A percentile compares a stretch with the other conserved stretches of the same genome.
Evolutionary conservation across 2,888 invertebrate species (phyloP).

Genomic region (Lithophane socia): DNA sequence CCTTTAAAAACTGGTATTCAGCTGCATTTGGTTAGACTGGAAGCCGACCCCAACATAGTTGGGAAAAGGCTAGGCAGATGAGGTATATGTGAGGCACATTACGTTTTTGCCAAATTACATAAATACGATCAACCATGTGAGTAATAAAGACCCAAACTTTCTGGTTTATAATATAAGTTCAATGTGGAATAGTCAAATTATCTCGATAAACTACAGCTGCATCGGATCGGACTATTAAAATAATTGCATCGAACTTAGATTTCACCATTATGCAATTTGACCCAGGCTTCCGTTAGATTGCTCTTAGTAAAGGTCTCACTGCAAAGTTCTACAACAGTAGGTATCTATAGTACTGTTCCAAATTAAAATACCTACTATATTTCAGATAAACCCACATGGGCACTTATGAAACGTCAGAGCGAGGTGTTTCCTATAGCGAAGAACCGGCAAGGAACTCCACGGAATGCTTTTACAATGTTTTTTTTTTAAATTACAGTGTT

Average conservation of each 20-base stretch:
- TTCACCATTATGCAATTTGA: conserved; percentile 17
- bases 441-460: too few relatives aligned
- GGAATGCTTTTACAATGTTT: too few relatives aligned
- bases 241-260: conserved; percentile 28
- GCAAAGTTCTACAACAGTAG: conserved; percentile 7
- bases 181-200: not conserved
- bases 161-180: not conserved
- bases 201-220: not conserved
- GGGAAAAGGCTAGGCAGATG: too few relatives aligned
- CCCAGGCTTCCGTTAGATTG: not conserved
- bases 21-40: too few relatives aligned
- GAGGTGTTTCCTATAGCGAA: too few relatives aligned
- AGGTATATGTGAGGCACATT: not conserved
- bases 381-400: too few relatives aligned
- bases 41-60: too few relatives aligned
- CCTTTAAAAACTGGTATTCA: too few relatives aligned
- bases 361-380: too few relatives aligned
- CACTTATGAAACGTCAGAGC: too few relatives aligned
- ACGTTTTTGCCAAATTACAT: not conserved
- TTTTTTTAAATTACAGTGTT: too few relatives aligned
- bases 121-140: not conserved
- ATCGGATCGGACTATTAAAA: conserved; percentile 6
- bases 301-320: not conserved
- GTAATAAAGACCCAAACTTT: not conserved
- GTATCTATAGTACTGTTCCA: not conserved